These are phyloP conservation scores for Platycnemis pennipes DNA, from an alignment of 2,888 invertebrate species.

Conservation along the genomic window DNA sequence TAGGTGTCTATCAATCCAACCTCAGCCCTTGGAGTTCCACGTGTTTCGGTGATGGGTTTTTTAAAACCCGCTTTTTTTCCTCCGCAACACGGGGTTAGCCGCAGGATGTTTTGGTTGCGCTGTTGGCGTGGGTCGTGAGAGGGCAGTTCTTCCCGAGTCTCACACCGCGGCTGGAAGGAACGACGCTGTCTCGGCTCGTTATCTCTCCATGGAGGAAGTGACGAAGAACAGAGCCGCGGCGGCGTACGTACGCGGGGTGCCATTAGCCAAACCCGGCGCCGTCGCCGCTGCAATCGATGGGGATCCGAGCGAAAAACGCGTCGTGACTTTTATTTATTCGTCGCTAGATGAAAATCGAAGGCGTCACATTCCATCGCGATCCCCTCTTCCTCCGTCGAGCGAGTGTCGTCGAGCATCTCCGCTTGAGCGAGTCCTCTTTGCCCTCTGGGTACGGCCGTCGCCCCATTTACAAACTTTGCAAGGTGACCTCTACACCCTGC, in stretches of 20 bases:
- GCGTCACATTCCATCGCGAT: constrained; percentile 1
- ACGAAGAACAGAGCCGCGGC: neutral
- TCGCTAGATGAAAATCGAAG: neutral
- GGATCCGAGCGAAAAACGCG: neutral
- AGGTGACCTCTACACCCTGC: neutral
- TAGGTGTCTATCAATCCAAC: no score
- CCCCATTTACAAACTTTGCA: neutral
- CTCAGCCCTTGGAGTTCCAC: no score
- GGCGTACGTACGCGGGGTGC: no score
- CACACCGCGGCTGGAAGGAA: neutral
- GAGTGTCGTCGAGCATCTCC: neutral
- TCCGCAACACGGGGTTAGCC: no score
- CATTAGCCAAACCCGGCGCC: constrained; percentile 7
- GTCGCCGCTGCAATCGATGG: constrained; percentile 1
- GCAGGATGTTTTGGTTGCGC: no score
- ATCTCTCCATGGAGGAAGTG: neutral
- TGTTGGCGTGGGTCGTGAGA: neutral
- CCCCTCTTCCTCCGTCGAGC: no score
- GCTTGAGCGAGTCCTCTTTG: neutral
- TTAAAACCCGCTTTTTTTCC: no score
- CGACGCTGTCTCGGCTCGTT: neutral
- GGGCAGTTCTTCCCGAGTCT: neutral
- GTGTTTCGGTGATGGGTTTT: no score
- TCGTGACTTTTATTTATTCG: neutral
- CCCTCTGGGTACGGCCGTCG: neutral